phyloP scores from a whole-genome alignment of 2,113 vertebrate species.

The Mus pahari region DNA sequence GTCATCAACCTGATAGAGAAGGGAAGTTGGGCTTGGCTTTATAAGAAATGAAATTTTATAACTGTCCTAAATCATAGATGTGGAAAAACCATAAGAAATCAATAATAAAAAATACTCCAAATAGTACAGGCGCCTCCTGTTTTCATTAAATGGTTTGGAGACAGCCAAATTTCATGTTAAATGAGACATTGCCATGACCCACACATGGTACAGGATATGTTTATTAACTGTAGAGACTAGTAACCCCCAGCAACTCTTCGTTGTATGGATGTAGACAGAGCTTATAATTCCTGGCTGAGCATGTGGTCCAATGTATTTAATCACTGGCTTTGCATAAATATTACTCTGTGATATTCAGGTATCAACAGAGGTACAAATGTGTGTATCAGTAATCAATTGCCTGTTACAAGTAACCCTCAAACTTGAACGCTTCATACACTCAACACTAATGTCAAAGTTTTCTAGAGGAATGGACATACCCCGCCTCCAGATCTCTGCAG shows the following conservation, averaged over 20 bases:
- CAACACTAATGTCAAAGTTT: background rate
- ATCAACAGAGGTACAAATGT: background rate
- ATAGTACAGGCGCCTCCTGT: background rate
- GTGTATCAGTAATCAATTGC: background rate
- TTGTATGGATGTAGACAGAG: background rate
- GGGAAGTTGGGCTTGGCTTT: background rate
- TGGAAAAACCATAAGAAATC: conserved; percentile 35
- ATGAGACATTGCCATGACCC: background rate
- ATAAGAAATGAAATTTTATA: background rate
- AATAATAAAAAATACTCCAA: background rate
- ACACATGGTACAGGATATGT: background rate
- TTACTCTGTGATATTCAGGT: background rate
- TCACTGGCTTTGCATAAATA: background rate
- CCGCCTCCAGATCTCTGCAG: background rate
- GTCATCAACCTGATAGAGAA: background rate
- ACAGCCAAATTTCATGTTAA: background rate
- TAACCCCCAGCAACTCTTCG: no score
- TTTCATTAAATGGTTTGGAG: background rate
- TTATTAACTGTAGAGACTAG: background rate
- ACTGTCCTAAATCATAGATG: background rate
- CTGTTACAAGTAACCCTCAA: background rate
- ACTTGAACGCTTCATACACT: background rate
- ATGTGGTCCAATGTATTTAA: background rate
- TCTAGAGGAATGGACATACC: background rate
- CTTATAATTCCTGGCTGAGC: background rate